Base-by-base conservation (phyloP, 2,888 invertebrate species). In the Seira sanloemensis region DNA sequence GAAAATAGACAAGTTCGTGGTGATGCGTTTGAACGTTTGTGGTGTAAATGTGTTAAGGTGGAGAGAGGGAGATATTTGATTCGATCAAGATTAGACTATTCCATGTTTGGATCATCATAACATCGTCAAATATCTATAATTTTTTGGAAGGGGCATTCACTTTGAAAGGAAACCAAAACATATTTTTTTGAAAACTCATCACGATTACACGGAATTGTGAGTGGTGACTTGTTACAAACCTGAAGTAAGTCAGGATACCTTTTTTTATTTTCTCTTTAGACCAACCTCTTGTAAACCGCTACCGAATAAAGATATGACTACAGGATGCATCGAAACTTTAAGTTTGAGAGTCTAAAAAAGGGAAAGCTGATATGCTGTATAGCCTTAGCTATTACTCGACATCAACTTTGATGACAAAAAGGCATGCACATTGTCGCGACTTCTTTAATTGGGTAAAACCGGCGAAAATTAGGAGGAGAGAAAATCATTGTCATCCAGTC, bases 1-100 rank as follows among this genome's bases (percentile, higher is more conserved):
- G 72, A 78, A 65, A 72, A 72, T 25, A 69, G 78, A 72, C 65
- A 66, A 72, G 4, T 50, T 12, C n/a, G 50, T 50, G 50, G 16
- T 18, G 16, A 50, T 18, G 50, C 5, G 16, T 50, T 50, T 12
- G 37, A 18, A 50, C 16, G 50, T 50, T 12, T 18, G n/a, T 50
- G 50, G 2, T 50, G 16, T n/a, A 50, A 50, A 50, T 2, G 50
- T 50, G 50, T 50, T 50, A 18, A 50, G 12, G 50, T 50, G 50
- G n/a, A 50, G n/a, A n/a, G n/a, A n/a, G n/a, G n/a, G n/a, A n/a
- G n/a, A n/a, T n/a, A n/a, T n/a, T n/a, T 50, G n/a, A 50, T 50
- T 50, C 16, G 50, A 50, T 50, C n/a, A 50, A n/a, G 16, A 12
- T 50, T 1, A 1, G n/a, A 18, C 12, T 12, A 12, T 7, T 37